These are phyloP conservation scores for Prenolepis imparis DNA, from an alignment of 2,888 invertebrate genomes.

Conservation along the genomic window DNA sequence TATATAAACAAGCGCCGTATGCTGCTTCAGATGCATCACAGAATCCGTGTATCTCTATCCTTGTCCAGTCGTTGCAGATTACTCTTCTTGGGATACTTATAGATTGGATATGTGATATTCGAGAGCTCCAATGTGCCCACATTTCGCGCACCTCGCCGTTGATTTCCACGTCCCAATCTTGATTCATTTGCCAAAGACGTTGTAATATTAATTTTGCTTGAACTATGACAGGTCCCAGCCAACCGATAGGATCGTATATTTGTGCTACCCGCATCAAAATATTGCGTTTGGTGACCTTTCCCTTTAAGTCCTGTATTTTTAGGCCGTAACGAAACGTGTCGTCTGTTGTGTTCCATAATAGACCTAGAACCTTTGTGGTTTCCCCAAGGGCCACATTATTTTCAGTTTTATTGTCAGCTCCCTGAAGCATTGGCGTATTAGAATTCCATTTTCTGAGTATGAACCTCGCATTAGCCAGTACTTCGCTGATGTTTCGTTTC, in stretches of 20 bases:
- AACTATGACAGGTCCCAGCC: neutral
- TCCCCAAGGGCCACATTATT: neutral
- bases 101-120: neutral
- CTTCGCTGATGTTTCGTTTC: too few species aligned
- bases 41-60: neutral
- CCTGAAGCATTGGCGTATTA: neutral
- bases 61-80: neutral
- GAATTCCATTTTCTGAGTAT: neutral
- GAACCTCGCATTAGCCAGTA: too few species aligned
- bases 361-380: neutral
- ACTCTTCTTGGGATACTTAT: neutral
- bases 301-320: neutral
- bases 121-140: neutral
- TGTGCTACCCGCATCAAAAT: neutral
- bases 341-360: neutral
- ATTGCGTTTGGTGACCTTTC: neutral
- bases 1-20: neutral
- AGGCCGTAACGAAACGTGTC: neutral
- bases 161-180: neutral
- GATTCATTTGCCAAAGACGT: neutral
- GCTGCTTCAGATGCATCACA: neutral
- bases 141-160: neutral
- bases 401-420: neutral
- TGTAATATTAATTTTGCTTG: conserved; percentile 25
- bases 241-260: conserved; percentile 7